Evolutionary conservation across 2,113 vertebrate species (phyloP).

Genomic region (Lasiurus borealis): DNA sequence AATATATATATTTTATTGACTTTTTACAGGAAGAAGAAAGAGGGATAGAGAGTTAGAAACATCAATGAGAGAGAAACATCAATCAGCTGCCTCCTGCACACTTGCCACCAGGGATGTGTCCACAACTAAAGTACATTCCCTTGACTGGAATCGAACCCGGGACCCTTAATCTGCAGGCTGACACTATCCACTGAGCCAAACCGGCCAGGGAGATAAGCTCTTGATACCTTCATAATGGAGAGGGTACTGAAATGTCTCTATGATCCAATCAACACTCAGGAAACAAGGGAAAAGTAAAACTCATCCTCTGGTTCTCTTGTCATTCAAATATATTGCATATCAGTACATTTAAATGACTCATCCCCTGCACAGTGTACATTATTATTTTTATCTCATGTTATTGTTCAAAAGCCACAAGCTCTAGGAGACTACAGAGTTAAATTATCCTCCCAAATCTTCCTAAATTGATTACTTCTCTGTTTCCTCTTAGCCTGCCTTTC

Average conservation of each 20-base stretch:
- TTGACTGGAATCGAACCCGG: no score
- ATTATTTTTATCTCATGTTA: not conserved
- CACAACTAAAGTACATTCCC: no score
- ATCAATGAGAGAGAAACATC: no score
- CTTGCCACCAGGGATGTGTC: no score
- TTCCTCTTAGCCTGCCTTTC: not conserved
- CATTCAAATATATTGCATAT: not conserved
- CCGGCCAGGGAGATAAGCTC: no score
- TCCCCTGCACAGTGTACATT: not conserved
- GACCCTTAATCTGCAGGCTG: no score
- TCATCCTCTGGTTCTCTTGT: not conserved
- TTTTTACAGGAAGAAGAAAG: no score
- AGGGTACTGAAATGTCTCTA: not conserved
- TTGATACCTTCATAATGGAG: not conserved
- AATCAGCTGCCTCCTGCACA: no score
- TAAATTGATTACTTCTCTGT: not conserved
- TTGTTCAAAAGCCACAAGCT: not conserved
- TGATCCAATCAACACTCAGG: not conserved
- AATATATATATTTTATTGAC: no score
- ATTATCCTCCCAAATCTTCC: not conserved
- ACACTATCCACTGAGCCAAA: no score
- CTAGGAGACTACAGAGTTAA: not conserved
- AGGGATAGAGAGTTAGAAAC: no score
- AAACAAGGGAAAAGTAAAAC: not conserved
- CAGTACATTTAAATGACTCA: not conserved